Percentiles rank a stretch among this genome's conserved stretches.
These are phyloP conservation scores for Chirona hameri DNA, from an alignment of 2,888 invertebrate species.

Conservation along the genomic window DNA sequence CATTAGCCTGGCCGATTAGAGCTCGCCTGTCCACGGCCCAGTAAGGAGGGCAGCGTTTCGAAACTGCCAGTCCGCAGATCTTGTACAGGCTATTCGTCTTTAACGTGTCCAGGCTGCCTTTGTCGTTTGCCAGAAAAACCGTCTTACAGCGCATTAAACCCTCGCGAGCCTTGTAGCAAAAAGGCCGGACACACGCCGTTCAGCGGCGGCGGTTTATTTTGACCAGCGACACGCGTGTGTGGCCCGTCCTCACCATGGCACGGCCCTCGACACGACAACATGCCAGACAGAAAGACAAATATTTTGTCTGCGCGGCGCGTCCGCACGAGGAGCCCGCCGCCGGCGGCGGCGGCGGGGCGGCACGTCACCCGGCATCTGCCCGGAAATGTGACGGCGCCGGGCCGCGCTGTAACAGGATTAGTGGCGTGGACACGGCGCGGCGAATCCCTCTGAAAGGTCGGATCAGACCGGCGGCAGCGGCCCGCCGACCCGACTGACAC, in stretches of 20 bases:
- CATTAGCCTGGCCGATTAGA: background rate
- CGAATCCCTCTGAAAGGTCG: background rate
- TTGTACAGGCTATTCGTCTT: background rate
- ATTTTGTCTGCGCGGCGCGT: constrained; percentile 3
- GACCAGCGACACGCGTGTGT: background rate
- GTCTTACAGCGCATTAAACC: background rate
- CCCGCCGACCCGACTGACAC: no score
- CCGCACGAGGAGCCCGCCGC: background rate
- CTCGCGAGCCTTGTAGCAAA: background rate
- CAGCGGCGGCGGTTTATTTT: constrained; percentile 3
- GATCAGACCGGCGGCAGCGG: background rate
- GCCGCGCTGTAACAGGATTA: background rate
- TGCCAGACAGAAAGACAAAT: constrained; percentile 3
- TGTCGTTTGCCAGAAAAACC: background rate
- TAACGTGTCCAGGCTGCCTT: background rate
- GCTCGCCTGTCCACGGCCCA: background rate
- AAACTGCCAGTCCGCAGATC: background rate
- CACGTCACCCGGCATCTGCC: background rate
- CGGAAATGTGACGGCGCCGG: background rate
- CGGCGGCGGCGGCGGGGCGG: background rate
- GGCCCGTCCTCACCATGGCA: background rate
- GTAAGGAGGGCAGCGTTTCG: background rate
- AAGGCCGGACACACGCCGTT: background rate
- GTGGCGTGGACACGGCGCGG: background rate
- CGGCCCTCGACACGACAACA: background rate